These are phyloP conservation scores for Myopa tessellatipennis DNA, from an alignment of 2,888 invertebrate genomes.

Conservation along the genomic window DNA sequence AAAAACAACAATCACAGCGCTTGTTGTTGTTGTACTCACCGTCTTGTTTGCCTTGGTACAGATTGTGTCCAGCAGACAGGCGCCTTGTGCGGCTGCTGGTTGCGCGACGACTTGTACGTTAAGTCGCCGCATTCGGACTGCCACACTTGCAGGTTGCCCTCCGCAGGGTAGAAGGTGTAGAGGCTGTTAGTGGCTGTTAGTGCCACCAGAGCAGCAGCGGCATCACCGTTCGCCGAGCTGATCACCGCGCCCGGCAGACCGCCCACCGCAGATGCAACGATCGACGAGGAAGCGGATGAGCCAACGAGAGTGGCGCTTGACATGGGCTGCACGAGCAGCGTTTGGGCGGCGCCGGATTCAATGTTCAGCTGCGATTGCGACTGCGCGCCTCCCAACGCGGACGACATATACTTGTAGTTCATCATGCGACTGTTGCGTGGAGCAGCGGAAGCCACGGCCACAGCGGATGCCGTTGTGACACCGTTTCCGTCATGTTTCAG, in stretches of 20 bases:
- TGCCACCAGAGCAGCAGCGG: conserved; percentile 57
- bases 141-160: conserved; percentile 68
- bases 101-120: conserved; percentile 67
- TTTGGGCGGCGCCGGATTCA: conserved; percentile 53
- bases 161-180: conserved; percentile 68
- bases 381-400: conserved; percentile 29
- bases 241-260: conserved; percentile 44
- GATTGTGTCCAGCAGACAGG: conserved; percentile 69
- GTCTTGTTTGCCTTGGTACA: conserved; percentile 68
- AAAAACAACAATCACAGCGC: not conserved
- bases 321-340: conserved; percentile 63
- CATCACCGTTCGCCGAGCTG: conserved; percentile 49
- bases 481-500: conserved; percentile 63
- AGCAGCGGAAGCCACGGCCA: conserved; percentile 6
- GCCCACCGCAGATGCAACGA: conserved; percentile 47
- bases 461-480: conserved; percentile 49
- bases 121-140: conserved; percentile 67
- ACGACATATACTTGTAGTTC: conserved; percentile 58
- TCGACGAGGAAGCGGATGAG: conserved; percentile 49
- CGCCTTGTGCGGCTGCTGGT: conserved; percentile 66
- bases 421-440: conserved; percentile 57
- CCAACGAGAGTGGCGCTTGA: conserved; percentile 60
- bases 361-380: conserved; percentile 18
- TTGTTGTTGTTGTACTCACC: conserved; percentile 57
- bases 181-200: conserved; percentile 64